Percentiles rank a stretch among this genome's conserved stretches.
These are phyloP conservation scores for Marisa cornuarietis DNA, from an alignment of 1,140 invertebrate species.

Conservation along the genomic window DNA sequence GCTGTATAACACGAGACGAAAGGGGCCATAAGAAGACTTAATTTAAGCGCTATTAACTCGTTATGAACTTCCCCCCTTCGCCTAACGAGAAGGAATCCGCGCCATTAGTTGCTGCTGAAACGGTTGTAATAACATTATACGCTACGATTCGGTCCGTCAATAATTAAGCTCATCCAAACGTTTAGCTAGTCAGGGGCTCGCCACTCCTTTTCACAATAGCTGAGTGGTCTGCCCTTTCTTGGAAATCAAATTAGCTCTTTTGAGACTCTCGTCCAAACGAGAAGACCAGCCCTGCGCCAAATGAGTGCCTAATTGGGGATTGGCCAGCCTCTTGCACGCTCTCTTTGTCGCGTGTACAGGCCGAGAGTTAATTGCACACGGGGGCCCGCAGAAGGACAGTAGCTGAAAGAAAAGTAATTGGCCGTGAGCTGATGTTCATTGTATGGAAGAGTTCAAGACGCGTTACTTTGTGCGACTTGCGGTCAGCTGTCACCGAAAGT, in stretches of 20 bases:
- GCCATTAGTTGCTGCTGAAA: constrained; percentile 22
- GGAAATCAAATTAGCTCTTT: constrained; percentile 24
- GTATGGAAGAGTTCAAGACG: too few relatives aligned
- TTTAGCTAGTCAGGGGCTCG: constrained; percentile 18
- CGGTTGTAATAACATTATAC: constrained; percentile 24
- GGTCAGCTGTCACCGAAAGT: too few relatives aligned
- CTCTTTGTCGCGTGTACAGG: constrained; percentile 10
- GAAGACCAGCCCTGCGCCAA: constrained; percentile 14
- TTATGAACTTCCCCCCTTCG: constrained; percentile 1
- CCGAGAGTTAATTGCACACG: constrained; percentile 24
- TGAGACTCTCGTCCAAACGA: constrained; percentile 20
- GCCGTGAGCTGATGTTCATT: background rate
- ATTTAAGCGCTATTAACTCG: constrained; percentile 19
- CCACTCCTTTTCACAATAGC: constrained; percentile 23
- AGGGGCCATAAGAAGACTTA: background rate
- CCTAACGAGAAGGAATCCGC: constrained; percentile 16
- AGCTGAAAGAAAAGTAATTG: background rate
- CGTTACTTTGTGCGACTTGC: too few relatives aligned
- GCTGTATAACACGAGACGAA: too few relatives aligned
- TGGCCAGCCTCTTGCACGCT: constrained; percentile 15
- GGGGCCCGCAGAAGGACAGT: background rate
- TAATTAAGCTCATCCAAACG: constrained; percentile 28
- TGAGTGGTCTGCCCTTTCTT: constrained; percentile 21
- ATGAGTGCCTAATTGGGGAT: constrained; percentile 25
- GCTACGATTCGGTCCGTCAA: constrained; percentile 10